Base-by-base conservation (phyloP, 2,888 invertebrate genomes). In the Pseudeuparius sepicola region DNA sequence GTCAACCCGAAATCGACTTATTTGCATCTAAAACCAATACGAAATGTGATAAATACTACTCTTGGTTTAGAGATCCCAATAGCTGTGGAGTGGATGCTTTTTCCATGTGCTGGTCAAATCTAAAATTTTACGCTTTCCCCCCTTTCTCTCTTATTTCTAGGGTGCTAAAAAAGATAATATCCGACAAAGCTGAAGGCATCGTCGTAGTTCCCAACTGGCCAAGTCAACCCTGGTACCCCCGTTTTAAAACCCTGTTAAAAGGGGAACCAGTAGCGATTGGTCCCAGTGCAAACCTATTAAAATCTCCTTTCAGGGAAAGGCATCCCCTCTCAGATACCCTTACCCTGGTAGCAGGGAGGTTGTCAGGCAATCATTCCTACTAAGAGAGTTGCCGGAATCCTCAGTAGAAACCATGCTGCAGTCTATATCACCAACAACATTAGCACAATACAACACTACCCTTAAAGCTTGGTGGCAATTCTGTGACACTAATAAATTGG, bases 141-240 rank as follows among this genome's bases (percentile, higher is more conserved):
- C 41, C 41, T 10, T 44, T 44, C 23, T 32, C 36, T 2, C 10
- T 52, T 2, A 41, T 55, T 14, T 34, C 49, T 14, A 43, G 38
- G 34, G 31, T 37, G 2, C 25, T 57, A 4, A 40, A 43, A 31
- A 54, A 57, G 37, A 53, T 57, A 15, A 41, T 42, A 3, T 2
- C 10, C 5, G 39, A 42, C 24, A n/a, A n/a, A n/a, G n/a, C n/a
- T n/a, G n/a, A n/a, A n/a, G n/a, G n/a, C n/a, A n/a, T n/a, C n/a
- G n/a, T 42, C 9, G 31, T 39, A 10, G 36, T 42, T 7, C 39
- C 42, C 2, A 7, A 23, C 7, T 41, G 39, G 39, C n/a, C 24
- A 2, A 20, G 29, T n/a, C 39, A 41, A 25, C 39, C 41, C 1
- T 41, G 38, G 39, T 41, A 31, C 13, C 39, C 36, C 3, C 4